Evolutionary conservation across 30 jellyfish, hydroid and myxozoan genomes (phyloP).

Genomic region (Hydractinia echinata): DNA sequence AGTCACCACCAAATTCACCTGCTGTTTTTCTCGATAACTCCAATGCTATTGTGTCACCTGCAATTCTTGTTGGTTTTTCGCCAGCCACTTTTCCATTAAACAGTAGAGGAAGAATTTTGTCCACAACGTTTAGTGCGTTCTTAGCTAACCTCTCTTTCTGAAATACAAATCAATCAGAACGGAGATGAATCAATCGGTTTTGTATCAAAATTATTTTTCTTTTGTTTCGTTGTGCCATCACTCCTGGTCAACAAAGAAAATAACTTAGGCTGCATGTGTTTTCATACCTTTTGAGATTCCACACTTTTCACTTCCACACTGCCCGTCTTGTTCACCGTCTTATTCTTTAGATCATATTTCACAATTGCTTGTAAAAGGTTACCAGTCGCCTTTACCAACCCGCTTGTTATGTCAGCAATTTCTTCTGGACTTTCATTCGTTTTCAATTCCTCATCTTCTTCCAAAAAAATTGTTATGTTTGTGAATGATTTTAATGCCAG

Average conservation of each 20-base stretch:
- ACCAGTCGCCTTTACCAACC: conserved; percentile 29
- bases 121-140: conserved; percentile 10
- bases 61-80: conserved; percentile 21
- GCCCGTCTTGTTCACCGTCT: not conserved
- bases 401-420: not conserved
- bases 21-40: conserved; percentile 22
- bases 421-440: conserved; percentile 5
- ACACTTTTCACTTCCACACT: too few species aligned
- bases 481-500: not conserved
- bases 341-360: not conserved
- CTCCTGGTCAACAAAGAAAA: too few species aligned
- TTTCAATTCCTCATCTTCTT: not conserved
- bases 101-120: conserved; percentile 10
- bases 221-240: too few species aligned
- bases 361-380: conserved; percentile 5
- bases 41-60: conserved; percentile 24
- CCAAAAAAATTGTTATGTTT: conserved; percentile 2
- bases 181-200: too few species aligned
- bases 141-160: conserved; percentile 7
- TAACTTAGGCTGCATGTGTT: too few species aligned
- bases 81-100: conserved; percentile 22
- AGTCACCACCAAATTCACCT: not conserved
- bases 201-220: too few species aligned
- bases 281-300: too few species aligned
- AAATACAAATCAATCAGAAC: not conserved